Evolutionary conservation across 1,140 invertebrate genomes (phyloP), one percentile per base, ranked within the genome.

Genomic region (Diabrotica virgifera): DNA sequence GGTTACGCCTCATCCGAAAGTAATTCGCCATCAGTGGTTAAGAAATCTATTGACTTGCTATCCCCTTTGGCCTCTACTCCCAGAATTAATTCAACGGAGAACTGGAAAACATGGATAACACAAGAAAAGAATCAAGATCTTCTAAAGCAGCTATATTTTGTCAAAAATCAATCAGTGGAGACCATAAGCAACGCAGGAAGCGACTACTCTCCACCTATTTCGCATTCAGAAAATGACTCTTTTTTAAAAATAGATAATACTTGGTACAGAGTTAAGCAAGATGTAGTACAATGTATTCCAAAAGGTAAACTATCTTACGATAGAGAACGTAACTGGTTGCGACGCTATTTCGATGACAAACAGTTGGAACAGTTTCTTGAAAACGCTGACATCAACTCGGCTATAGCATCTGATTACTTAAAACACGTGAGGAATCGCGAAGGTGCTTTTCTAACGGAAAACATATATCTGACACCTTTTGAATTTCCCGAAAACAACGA

Each of bases 281-380:
- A 12, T 10, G n/a, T 62, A 9, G 37, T 37, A 11, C n/a, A 62
- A 9, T 52, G 35, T 11, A 62, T 62, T 37, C 71, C 71, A 5
- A 58, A 51, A 5, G 71, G 71, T 24, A 73, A 73, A 60, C 35
- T 73, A 4, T 64, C 62, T 13, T 73, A 71, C 37, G 52, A 65
- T 9, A 59, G 70, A 38, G 69, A 69, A 46, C 66, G 53, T 5
- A 64, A 69, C 55, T 64, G 52, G 46, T 70, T 73, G 35, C 38
- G 71, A 6, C 52, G 71, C n/a, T 73, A 73, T 40, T 73, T 70
- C 52, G 71, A 73, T 36, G 67, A 71, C 12, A 68, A 52, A 9
- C 71, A 73, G 50, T 62, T 69, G 37, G 64, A 65, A 6, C 59
- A 71, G 9, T 73, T 71, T 51, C 51, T 71, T 5, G 53, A 63